These are phyloP conservation scores for Ispidina picta DNA, from an alignment of 2,797 vertebrate genomes.

Conservation along the genomic window DNA sequence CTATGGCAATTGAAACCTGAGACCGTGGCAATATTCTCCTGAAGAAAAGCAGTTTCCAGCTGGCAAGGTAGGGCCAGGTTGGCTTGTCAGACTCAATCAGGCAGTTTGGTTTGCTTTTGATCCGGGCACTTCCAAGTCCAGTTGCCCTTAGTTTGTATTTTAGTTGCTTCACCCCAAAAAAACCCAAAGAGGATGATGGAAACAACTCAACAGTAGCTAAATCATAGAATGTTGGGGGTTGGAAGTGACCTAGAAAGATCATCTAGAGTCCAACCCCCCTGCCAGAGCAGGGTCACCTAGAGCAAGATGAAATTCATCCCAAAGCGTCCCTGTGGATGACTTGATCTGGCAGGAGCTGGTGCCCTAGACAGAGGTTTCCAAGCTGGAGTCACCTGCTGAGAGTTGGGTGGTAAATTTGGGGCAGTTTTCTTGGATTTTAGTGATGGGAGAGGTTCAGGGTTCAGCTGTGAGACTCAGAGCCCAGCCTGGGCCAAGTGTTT, in stretches of 20 bases:
- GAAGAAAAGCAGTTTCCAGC: background rate
- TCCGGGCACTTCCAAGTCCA: fast-evolving
- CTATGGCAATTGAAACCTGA: background rate
- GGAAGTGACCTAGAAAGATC: no score
- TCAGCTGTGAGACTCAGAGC: fast-evolving
- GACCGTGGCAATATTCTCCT: background rate
- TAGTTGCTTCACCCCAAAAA: background rate
- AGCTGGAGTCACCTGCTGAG: fast-evolving
- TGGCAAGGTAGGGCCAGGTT: background rate
- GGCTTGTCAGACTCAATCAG: fast-evolving
- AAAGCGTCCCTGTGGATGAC: background rate
- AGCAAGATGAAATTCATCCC: background rate
- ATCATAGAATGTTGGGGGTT: no score
- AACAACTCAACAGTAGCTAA: background rate
- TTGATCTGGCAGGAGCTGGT: fast-evolving
- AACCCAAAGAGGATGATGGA: fast-evolving
- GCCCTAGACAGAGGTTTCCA: fast-evolving
- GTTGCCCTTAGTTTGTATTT: fast-evolving
- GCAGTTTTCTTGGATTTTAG: background rate
- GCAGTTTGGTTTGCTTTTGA: background rate
- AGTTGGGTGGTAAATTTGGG: background rate
- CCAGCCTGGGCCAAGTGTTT: background rate
- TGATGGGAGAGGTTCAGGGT: fast-evolving
- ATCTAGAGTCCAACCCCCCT: no score
- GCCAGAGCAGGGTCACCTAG: no score